Evolutionary conservation across 2,797 vertebrate genomes (phyloP).

Genomic region (Scyliorhinus canicula): DNA sequence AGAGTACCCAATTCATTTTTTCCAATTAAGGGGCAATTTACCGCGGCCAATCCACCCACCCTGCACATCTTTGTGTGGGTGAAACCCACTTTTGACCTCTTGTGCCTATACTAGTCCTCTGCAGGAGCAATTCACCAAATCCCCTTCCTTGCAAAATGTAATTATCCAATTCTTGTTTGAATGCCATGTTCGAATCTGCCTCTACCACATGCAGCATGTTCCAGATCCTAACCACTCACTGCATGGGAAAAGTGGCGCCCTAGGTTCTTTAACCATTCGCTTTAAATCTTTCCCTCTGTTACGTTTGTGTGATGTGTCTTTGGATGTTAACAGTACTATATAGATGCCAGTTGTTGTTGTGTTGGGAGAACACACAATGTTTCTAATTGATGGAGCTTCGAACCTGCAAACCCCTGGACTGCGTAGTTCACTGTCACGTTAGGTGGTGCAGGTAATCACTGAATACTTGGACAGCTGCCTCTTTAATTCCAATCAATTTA

Average conservation of each 20-base stretch:
- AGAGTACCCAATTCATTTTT: too few species aligned
- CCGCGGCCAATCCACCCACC: too few species aligned
- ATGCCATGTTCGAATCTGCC: not conserved
- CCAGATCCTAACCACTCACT: not conserved
- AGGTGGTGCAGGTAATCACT: constrained; percentile 6
- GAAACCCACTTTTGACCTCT: too few species aligned
- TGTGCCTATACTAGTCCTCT: not conserved
- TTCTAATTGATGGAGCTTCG: not conserved
- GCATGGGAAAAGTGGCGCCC: not conserved
- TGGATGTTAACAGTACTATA: not conserved
- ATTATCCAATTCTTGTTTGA: not conserved
- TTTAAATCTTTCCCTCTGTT: not conserved
- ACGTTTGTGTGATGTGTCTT: not conserved
- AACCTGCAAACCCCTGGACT: not conserved
- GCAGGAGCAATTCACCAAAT: not conserved
- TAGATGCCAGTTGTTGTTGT: not conserved
- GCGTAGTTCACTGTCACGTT: not conserved
- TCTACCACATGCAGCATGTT: not conserved
- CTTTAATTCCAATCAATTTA: constrained; percentile 22
- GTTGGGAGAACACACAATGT: not conserved
- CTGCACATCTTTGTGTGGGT: too few species aligned
- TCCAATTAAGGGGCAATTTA: too few species aligned
- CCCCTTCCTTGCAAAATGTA: too few species aligned
- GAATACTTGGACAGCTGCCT: not conserved
- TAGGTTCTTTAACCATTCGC: too few species aligned